Conservation (phyloP, 2,888 invertebrate species). For the Limnephilus marmoratus region DNA sequence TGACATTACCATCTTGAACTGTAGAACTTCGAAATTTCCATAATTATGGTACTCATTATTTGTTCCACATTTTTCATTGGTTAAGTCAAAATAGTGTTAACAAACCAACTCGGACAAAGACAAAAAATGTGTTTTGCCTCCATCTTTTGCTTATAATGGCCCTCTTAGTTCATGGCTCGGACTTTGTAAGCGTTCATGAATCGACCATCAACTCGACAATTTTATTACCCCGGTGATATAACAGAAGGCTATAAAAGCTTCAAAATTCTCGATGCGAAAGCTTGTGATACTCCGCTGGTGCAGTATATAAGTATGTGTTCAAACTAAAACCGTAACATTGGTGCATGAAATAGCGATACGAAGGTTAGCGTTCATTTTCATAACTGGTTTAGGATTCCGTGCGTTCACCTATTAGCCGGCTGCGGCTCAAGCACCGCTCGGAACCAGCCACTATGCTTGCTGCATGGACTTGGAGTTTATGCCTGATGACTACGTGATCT, state of each 20-base stretch:
- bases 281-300: constrained; percentile 19
- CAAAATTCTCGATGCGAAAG: not conserved
- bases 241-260: not conserved
- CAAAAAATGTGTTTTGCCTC: not conserved
- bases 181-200: not conserved
- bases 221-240: not conserved
- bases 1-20: no score
- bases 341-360: constrained; percentile 60
- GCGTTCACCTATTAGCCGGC: constrained; percentile 52
- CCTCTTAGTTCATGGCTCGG: not conserved
- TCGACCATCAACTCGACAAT: not conserved
- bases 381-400: constrained; percentile 64
- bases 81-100: not conserved
- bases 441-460: constrained; percentile 12
- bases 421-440: constrained; percentile 14
- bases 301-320: constrained; percentile 49
- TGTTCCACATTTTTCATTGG: no score
- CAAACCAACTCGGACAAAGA: not conserved
- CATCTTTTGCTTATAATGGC: not conserved
- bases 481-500: not conserved
- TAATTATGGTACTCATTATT: no score
- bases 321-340: constrained; percentile 60
- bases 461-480: not conserved
- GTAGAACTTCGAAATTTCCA: no score
- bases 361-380: constrained; percentile 65